These are phyloP conservation scores for Synanthedon myopaeformis DNA, from an alignment of 2,888 invertebrate genomes.

Conservation along the genomic window DNA sequence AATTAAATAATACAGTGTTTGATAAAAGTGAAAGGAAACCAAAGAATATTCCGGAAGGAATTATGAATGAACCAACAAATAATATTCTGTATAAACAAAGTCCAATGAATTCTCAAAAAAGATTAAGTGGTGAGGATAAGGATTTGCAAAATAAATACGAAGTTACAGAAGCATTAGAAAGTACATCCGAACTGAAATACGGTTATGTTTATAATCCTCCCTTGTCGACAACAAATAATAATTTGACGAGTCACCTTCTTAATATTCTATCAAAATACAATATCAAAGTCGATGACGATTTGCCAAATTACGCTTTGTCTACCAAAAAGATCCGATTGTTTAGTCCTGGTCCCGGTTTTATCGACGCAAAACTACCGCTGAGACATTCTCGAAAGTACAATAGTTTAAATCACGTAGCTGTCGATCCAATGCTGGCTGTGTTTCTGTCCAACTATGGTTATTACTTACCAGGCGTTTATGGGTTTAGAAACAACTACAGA, in stretches of 20 bases:
- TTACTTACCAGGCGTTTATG: conserved; percentile 58
- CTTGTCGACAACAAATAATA: not conserved
- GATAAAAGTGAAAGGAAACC: not conserved
- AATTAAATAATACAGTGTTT: not conserved
- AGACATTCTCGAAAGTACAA: conserved; percentile 45
- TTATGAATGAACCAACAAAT: not conserved
- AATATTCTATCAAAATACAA: conserved; percentile 37
- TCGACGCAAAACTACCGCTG: conserved; percentile 15
- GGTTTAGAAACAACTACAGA: conserved; percentile 38
- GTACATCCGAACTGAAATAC: not conserved
- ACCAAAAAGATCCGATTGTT: not conserved
- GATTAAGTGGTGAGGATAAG: too few relatives aligned
- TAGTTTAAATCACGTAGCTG: conserved; percentile 65
- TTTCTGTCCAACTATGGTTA: conserved; percentile 74
- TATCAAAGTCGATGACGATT: conserved; percentile 30
- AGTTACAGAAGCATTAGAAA: not conserved
- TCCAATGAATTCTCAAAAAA: too few relatives aligned
- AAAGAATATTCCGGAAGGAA: not conserved
- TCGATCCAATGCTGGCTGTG: conserved; percentile 72
- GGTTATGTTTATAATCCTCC: not conserved
- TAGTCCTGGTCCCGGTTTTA: conserved; percentile 4
- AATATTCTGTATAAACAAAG: too few relatives aligned
- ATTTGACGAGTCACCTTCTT: not conserved
- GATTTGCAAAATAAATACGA: not conserved
- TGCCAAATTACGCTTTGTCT: conserved; percentile 35